These are phyloP conservation scores for Zoroaster sp. DNA, from an alignment of 53 echinoderm and acorn worm genomes.

Conservation along the genomic window DNA sequence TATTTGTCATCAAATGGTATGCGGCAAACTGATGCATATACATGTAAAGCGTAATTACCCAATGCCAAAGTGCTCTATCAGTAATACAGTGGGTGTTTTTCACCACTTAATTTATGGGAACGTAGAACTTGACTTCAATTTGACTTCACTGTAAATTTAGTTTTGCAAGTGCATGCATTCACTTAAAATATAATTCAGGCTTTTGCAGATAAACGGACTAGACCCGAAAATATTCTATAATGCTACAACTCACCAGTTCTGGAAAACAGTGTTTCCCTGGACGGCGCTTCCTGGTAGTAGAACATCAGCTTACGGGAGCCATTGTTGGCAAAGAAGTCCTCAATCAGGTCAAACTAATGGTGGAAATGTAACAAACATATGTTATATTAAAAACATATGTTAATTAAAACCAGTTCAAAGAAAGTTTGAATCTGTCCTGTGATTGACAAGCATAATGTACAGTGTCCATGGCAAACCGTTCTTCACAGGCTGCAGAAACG, in stretches of 20 bases:
- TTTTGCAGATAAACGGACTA: not conserved
- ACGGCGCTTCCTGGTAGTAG: slow-evolving; percentile 83
- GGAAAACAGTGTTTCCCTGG: slow-evolving; percentile 86
- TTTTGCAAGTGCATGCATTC: too few species aligned
- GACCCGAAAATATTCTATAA: too few species aligned
- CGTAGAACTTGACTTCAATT: too few species aligned
- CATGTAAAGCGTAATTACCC: too few species aligned
- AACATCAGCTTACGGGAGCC: slow-evolving; percentile 99
- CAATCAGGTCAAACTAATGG: slow-evolving; percentile 90
- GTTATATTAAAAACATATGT: not conserved
- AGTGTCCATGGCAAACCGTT: too few species aligned
- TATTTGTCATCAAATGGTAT: too few species aligned
- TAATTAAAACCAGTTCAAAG: not conserved
- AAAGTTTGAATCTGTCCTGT: not conserved
- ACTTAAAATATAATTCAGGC: not conserved
- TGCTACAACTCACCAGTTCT: slow-evolving; percentile 48
- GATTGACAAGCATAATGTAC: not conserved
- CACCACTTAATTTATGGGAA: too few species aligned
- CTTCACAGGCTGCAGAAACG: too few species aligned
- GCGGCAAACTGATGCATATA: too few species aligned
- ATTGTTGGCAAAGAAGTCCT: slow-evolving; percentile 87
- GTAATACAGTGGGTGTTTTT: too few species aligned
- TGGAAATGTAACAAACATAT: not conserved
- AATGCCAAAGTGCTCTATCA: too few species aligned
- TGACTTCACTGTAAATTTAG: too few species aligned